Conservation (phyloP, 2,797 vertebrate genomes). For the Pangasius macronema region DNA sequence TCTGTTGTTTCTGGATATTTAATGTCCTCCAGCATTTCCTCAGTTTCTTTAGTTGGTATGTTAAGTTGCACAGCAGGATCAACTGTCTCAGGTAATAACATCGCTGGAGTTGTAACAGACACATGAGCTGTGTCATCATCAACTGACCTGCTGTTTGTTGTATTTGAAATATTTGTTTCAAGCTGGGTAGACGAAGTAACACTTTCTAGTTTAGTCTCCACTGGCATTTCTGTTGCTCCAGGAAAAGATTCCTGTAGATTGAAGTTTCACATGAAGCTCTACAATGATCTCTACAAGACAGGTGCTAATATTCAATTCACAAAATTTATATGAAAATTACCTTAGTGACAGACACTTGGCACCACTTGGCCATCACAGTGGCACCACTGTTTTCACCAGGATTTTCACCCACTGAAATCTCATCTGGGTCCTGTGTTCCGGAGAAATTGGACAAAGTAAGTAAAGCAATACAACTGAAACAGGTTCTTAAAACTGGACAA, state of each 20-base stretch:
- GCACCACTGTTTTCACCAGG: slow-evolving; percentile 7
- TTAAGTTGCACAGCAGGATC: neutral
- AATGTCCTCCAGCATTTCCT: neutral
- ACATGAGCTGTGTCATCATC: neutral
- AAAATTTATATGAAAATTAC: slow-evolving; percentile 23
- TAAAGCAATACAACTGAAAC: slow-evolving; percentile 6
- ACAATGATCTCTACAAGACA: neutral
- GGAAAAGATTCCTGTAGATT: slow-evolving; percentile 36
- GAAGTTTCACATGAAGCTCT: neutral
- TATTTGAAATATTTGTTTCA: neutral
- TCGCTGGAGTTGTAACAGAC: slow-evolving; percentile 9
- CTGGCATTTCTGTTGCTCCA: neutral
- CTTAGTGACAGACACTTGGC: slow-evolving; percentile 27
- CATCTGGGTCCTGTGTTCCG: slow-evolving; percentile 69
- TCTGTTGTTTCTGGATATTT: neutral
- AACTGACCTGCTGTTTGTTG: neutral
- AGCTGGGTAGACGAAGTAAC: neutral
- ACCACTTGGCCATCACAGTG: slow-evolving; percentile 17
- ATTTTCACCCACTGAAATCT: slow-evolving; percentile 48
- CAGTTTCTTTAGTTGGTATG: neutral
- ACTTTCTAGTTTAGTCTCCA: slow-evolving; percentile 13
- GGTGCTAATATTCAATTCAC: neutral
- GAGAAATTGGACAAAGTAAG: neutral
- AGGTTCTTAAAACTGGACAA: slow-evolving; percentile 14
- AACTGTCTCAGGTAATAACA: neutral